These are phyloP conservation scores for Tinea trinotella DNA, from an alignment of 2,888 invertebrate genomes.

Conservation along the genomic window DNA sequence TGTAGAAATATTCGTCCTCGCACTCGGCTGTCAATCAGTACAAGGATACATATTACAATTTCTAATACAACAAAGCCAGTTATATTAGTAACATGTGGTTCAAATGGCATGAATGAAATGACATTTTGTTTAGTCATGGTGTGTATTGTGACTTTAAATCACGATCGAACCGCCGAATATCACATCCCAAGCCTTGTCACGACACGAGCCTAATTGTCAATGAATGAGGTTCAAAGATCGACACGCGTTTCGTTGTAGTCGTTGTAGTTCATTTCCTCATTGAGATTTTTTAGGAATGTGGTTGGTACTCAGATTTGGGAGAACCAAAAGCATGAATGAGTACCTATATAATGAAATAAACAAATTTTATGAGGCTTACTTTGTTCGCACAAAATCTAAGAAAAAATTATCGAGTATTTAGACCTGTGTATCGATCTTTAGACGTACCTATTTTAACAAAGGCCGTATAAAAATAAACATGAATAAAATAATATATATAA, in stretches of 20 bases:
- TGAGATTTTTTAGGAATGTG: not conserved
- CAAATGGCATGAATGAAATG: constrained; percentile 51
- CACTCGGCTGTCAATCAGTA: not conserved
- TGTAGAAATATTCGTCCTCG: too few species aligned
- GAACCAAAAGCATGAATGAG: too few species aligned
- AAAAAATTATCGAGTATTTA: too few species aligned
- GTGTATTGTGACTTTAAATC: constrained; percentile 60
- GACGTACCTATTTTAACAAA: too few species aligned
- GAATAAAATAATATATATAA: too few species aligned
- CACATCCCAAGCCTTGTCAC: constrained; percentile 43
- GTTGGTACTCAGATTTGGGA: too few species aligned
- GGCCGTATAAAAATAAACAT: too few species aligned
- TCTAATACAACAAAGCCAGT: constrained; percentile 4
- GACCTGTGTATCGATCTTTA: too few species aligned
- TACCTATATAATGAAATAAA: too few species aligned
- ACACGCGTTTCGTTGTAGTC: constrained; percentile 27
- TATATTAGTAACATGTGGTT: constrained; percentile 10
- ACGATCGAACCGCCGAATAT: constrained; percentile 46
- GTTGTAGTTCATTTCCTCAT: not conserved
- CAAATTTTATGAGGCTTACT: too few species aligned
- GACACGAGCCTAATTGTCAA: constrained; percentile 65
- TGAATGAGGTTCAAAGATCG: constrained; percentile 67
- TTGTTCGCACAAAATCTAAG: too few species aligned
- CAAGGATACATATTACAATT: not conserved
- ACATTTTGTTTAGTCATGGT: constrained; percentile 59